phyloP scores from a whole-genome alignment of 2,797 vertebrate species.

The Pempheris klunzingeri region DNA sequence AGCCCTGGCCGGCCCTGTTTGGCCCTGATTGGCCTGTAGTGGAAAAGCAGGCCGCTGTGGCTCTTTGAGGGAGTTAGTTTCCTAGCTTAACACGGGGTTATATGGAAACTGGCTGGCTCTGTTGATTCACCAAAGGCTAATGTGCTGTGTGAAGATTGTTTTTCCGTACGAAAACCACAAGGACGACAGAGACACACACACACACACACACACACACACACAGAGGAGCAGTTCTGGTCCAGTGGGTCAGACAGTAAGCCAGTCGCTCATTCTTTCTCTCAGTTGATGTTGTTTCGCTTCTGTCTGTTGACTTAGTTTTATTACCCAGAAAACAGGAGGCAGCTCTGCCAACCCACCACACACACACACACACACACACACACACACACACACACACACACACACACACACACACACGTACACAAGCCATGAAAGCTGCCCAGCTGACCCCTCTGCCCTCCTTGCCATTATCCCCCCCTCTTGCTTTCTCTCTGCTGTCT shows the following conservation, averaged over 20 bases:
- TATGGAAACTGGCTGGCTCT: conserved; percentile 76
- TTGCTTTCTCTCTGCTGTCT: neutral
- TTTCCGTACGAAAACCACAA: conserved; percentile 74
- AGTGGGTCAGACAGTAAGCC: conserved; percentile 66
- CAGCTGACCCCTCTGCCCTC: conserved; percentile 43
- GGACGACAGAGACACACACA: conserved; percentile 43
- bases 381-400: conserved; percentile 40
- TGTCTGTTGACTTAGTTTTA: conserved; percentile 80
- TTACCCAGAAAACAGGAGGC: conserved; percentile 67
- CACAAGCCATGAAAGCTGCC: conserved; percentile 12
- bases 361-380: conserved; percentile 47
- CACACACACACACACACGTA: conserved; percentile 18
- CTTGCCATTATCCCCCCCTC: neutral
- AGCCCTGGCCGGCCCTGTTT: conserved; percentile 28
- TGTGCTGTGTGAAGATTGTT: conserved; percentile 77
- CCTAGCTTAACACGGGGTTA: conserved; percentile 66
- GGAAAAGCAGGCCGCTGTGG: conserved; percentile 64
- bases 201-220: conserved; percentile 40
- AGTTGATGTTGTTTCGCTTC: conserved; percentile 70
- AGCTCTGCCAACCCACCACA: conserved; percentile 50
- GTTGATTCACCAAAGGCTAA: conserved; percentile 71
- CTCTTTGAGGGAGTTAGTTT: conserved; percentile 64
- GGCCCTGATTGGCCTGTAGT: conserved; percentile 53
- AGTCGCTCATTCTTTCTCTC: conserved; percentile 63
- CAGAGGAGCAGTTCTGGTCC: conserved; percentile 61